Evolutionary conservation across 1,140 invertebrate species (phyloP).

Genomic region (Steinernema feltiae): DNA sequence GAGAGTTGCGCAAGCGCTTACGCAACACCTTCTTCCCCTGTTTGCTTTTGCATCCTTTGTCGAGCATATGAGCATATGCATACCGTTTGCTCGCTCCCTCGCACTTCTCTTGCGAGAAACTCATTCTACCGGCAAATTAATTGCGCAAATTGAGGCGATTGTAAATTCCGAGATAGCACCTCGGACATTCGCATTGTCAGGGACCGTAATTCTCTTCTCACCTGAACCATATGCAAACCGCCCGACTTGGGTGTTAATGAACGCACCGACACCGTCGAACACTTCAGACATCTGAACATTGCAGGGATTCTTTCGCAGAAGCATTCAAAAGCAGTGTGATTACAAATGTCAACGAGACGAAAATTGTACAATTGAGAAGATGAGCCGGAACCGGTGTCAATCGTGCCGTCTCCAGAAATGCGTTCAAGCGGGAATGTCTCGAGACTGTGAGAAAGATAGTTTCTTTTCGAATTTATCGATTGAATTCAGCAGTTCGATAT

Average conservation of each 20-base stretch:
- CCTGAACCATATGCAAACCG: no score
- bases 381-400: slow-evolving; percentile 93
- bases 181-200: neutral
- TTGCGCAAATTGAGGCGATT: neutral
- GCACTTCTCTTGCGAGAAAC: neutral
- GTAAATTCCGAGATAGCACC: slow-evolving; percentile 3
- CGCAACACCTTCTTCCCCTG: slow-evolving; percentile 9
- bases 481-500: slow-evolving; percentile 5
- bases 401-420: slow-evolving; percentile 98
- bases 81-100: neutral
- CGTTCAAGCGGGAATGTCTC: slow-evolving; percentile 70
- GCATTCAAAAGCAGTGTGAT: slow-evolving; percentile 96
- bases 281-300: slow-evolving; percentile 22
- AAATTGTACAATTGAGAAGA: slow-evolving; percentile 87
- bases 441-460: slow-evolving; percentile 30
- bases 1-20: neutral
- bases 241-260: no score
- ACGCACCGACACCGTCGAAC: no score
- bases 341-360: slow-evolving; percentile 91
- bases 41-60: slow-evolving; percentile 1
- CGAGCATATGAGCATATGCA: slow-evolving; percentile 8
- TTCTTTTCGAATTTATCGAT: neutral
- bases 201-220: neutral
- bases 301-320: slow-evolving; percentile 69
- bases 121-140: neutral